A percentile compares a stretch with the other conserved stretches of the same genome.
Conservation (phyloP, 2,113 vertebrate genomes). For the Sinocyclocheilus maitianheensis region DNA sequence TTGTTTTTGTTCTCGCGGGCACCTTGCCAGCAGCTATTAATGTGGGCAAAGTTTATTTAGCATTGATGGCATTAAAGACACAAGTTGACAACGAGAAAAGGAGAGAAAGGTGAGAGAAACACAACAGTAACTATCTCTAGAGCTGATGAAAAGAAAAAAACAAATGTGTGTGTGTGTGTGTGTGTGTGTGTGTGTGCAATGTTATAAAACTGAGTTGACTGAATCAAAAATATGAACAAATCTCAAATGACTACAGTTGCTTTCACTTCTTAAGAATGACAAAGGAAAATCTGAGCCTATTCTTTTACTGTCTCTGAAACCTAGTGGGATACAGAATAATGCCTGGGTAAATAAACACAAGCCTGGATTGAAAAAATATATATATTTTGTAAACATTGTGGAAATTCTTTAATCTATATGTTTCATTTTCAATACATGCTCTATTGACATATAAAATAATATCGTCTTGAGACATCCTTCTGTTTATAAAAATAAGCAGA, state of each 20-base stretch:
- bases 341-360: neutral
- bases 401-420: neutral
- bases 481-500: neutral
- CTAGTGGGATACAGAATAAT: neutral
- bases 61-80: slow-evolving; percentile 70
- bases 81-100: slow-evolving; percentile 63
- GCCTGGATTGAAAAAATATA: neutral
- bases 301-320: neutral
- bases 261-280: slow-evolving; percentile 40
- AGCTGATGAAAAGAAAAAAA: slow-evolving; percentile 70
- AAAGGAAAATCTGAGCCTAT: slow-evolving; percentile 35
- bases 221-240: slow-evolving; percentile 57
- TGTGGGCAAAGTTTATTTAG: slow-evolving; percentile 76
- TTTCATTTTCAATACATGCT: neutral
- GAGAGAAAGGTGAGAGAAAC: slow-evolving; percentile 56
- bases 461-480: neutral
- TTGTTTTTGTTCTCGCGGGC: slow-evolving; percentile 73
- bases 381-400: too few species aligned
- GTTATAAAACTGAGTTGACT: slow-evolving; percentile 45
- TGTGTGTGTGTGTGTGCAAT: neutral
- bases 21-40: slow-evolving; percentile 75
- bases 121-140: slow-evolving; percentile 58
- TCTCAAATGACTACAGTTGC: slow-evolving; percentile 28
- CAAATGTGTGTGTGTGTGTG: slow-evolving; percentile 26
- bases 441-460: neutral